These are phyloP conservation scores for Brachyopa scutellaris DNA, from an alignment of 2,888 invertebrate genomes.

Conservation along the genomic window DNA sequence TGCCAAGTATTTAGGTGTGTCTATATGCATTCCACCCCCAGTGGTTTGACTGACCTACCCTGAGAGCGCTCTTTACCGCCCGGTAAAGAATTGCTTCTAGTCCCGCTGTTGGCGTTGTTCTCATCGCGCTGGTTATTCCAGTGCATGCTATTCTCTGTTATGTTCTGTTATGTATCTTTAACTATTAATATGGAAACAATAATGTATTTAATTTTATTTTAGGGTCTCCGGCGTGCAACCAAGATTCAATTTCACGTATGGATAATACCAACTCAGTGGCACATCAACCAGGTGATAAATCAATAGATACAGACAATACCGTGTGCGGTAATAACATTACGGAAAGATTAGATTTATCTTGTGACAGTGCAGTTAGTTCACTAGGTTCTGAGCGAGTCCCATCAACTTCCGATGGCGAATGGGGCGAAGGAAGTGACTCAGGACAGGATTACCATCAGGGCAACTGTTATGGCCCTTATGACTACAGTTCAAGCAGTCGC, in stretches of 20 bases:
- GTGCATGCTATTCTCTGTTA: no score
- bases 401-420: conserved; percentile 93
- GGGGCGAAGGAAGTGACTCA: conserved; percentile 95
- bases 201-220: background rate
- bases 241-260: background rate
- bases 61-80: no score
- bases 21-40: no score
- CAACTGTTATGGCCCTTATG: conserved; percentile 84
- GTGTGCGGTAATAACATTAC: conserved; percentile 23
- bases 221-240: conserved; percentile 17
- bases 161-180: no score
- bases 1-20: no score
- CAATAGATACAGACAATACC: background rate
- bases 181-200: no score
- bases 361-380: conserved; percentile 95
- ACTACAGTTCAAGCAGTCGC: conserved; percentile 86
- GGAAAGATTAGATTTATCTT: conserved; percentile 91
- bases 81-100: no score
- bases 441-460: conserved; percentile 89
- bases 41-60: no score
- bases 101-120: no score
- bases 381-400: conserved; percentile 96
- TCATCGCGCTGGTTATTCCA: no score
- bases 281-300: background rate
- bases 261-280: background rate